Conservation (phyloP, 2,888 invertebrate genomes). For the Piscicola geometra region DNA sequence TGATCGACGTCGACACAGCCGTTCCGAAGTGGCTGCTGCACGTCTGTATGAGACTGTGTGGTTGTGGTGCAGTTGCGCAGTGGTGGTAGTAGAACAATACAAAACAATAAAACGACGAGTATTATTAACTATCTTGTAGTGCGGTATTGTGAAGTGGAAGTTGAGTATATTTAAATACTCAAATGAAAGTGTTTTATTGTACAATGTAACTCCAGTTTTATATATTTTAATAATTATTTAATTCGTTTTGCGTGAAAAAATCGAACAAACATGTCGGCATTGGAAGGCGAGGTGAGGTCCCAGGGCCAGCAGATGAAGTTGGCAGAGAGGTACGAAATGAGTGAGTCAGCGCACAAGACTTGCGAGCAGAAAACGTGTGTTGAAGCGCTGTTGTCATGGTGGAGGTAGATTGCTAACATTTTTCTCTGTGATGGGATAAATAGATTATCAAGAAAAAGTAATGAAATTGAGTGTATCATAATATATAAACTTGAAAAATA, state of each 20-base stretch:
- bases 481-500: too few relatives aligned
- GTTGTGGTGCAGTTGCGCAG: neutral
- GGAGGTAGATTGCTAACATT: slow-evolving; percentile 87
- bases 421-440: too few relatives aligned
- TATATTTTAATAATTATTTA: too few relatives aligned
- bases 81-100: too few relatives aligned
- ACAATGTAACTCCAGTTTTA: too few relatives aligned
- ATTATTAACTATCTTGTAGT: too few relatives aligned
- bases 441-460: too few relatives aligned
- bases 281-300: slow-evolving; percentile 86
- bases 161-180: too few relatives aligned
- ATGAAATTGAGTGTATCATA: too few relatives aligned
- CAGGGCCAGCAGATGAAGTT: slow-evolving; percentile 94
- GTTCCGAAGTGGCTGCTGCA: slow-evolving; percentile 64
- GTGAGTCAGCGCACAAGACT: slow-evolving; percentile 81
- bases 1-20: slow-evolving; percentile 60
- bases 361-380: slow-evolving; percentile 96
- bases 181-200: too few relatives aligned
- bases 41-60: slow-evolving; percentile 48
- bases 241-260: neutral
- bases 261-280: slow-evolving; percentile 62
- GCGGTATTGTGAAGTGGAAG: too few relatives aligned
- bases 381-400: slow-evolving; percentile 89
- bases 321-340: slow-evolving; percentile 78
- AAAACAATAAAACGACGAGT: too few relatives aligned